Evolutionary conservation across 2,113 vertebrate species (phyloP), one percentile per base, ranked within the genome.

Genomic region (Mormyrus lacerda): DNA sequence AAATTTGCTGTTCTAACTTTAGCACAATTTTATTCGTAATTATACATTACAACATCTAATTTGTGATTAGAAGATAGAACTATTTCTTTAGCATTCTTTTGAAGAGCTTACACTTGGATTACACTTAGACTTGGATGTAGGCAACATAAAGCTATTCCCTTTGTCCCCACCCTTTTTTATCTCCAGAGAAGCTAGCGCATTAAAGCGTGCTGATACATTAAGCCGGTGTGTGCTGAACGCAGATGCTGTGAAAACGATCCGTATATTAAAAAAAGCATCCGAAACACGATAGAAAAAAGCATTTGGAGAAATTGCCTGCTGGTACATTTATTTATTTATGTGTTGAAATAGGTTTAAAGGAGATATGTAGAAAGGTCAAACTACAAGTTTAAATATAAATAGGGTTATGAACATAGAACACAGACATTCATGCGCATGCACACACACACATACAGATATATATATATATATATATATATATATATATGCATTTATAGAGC

Each of bases 141-240:
- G 69, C 58, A 88, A 79, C 89, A 89, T 82, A 87, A 91, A 90
- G 31, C 83, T 84, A 86, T 83, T 61, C 11, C 39, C 86, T 61
- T 89, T 47, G 61, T 90, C 73, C 89, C 65, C 90, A 90, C 91
- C 53, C 51, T 44, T 55, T 86, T 82, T 89, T 91, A 90, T 91
- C 87, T 90, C 44, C 82, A 4, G 31, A 82, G 82, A 83, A 87
- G 82, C 50, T 79, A 21, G 82, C 79, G 88, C 85, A 89, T 73
- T 69, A 73, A 86, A 84, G 45, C 83, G 35, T 90, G 79, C 58
- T 45, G 73, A 82, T 76, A 69, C 58, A 88, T 89, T 91, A 89
- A 83, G 55, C 42, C 35, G 58, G 35, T 39, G 89, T 88, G 69
- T 35, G 50, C 27, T 55, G 73, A 91, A 89, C 51, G 53, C 92